Evolutionary conservation across 2,113 vertebrate species (phyloP).

Genomic region (Poicephalus meyeri): DNA sequence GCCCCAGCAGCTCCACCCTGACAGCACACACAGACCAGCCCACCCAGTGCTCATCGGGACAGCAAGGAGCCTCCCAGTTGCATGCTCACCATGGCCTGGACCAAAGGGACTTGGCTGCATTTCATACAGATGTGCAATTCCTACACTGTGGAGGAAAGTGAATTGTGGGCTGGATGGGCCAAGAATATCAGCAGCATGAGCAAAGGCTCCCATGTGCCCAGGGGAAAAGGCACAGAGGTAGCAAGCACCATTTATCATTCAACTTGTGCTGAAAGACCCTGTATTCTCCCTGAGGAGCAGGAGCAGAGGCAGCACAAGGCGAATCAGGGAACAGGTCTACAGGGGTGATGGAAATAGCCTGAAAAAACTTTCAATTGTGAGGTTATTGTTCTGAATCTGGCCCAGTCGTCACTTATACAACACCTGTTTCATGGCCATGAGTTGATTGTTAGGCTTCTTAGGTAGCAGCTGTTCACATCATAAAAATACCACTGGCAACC

Average conservation of each 20-base stretch:
- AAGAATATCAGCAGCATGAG: neutral
- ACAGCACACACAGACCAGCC: neutral
- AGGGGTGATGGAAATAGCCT: neutral
- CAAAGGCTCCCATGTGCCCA: neutral
- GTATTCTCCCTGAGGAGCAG: neutral
- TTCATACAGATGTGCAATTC: neutral
- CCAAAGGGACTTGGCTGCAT: neutral
- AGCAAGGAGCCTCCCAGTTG: neutral
- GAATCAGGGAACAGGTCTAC: neutral
- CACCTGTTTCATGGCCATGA: neutral
- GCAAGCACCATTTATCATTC: neutral
- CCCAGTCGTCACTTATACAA: neutral
- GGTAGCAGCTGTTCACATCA: neutral
- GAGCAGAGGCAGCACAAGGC: neutral
- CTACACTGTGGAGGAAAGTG: accelerated
- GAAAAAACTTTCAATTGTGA: neutral
- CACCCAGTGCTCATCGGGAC: neutral
- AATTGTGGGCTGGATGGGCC: neutral
- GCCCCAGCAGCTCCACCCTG: neutral
- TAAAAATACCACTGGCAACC: neutral
- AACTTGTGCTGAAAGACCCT: neutral
- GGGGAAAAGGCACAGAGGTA: neutral
- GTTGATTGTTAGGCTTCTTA: neutral
- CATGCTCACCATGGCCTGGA: neutral
- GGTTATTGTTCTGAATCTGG: neutral